phyloP scores from a whole-genome alignment of 2,113 vertebrate species.

The Hyla sarda region DNA sequence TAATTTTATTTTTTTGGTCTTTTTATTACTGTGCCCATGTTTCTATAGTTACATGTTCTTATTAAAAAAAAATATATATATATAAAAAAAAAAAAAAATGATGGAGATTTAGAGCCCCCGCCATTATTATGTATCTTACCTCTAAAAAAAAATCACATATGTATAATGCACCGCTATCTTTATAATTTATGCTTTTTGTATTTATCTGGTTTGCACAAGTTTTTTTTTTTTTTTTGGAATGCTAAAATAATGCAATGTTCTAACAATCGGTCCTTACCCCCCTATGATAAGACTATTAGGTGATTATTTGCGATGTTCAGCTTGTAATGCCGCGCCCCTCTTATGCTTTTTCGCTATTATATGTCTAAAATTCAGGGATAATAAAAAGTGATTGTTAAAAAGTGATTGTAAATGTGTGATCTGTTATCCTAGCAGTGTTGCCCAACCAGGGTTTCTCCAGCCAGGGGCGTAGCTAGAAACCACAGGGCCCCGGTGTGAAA shows the following conservation, averaged over 20 bases:
- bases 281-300: background rate
- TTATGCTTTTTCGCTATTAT: background rate
- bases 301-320: background rate
- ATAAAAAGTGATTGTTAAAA: conserved; percentile 11
- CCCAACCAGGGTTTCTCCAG: too few species aligned
- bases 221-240: too few species aligned
- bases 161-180: background rate
- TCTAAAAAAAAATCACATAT: background rate
- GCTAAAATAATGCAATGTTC: background rate
- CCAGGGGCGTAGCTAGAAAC: too few species aligned
- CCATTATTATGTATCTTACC: too few species aligned
- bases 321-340: background rate
- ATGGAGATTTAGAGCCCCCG: background rate
- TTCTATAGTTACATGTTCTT: too few species aligned
- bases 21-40: too few species aligned
- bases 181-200: background rate
- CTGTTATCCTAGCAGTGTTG: background rate
- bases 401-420: conserved; percentile 23
- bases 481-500: too few species aligned
- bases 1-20: too few species aligned
- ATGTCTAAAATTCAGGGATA: conserved; percentile 22
- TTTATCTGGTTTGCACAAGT: conserved; percentile 23
- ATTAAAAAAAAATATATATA: too few species aligned
- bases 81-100: too few species aligned
- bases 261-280: background rate